Evolutionary conservation across 2,888 invertebrate genomes (phyloP).

Genomic region (Baronia brevicornis): DNA sequence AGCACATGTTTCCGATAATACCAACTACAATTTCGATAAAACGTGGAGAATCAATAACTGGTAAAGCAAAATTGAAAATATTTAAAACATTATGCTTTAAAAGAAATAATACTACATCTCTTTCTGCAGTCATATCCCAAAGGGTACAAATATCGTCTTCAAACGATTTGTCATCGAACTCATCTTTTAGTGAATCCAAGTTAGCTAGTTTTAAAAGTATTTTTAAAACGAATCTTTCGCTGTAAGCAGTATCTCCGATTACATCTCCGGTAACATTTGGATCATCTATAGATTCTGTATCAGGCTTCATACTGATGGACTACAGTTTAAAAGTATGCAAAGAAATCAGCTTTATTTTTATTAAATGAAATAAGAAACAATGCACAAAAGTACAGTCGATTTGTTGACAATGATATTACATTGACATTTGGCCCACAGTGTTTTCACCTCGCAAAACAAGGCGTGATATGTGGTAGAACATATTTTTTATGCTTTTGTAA

Average conservation of each 20-base stretch:
- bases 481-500: too few species aligned
- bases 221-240: slow-evolving; percentile 83
- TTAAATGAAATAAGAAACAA: neutral
- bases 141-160: slow-evolving; percentile 85
- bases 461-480: too few species aligned
- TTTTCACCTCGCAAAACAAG: too few species aligned
- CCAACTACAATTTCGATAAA: slow-evolving; percentile 88
- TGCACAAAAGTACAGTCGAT: neutral
- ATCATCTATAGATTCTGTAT: slow-evolving; percentile 25
- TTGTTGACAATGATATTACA: too few species aligned
- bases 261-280: slow-evolving; percentile 80
- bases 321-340: neutral
- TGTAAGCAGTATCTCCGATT: slow-evolving; percentile 87
- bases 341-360: neutral
- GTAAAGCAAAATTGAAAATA: slow-evolving; percentile 76
- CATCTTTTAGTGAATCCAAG: slow-evolving; percentile 61
- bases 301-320: slow-evolving; percentile 37
- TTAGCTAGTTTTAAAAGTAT: slow-evolving; percentile 79
- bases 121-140: slow-evolving; percentile 91
- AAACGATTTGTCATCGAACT: slow-evolving; percentile 75
- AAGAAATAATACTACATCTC: slow-evolving; percentile 83
- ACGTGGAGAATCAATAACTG: slow-evolving; percentile 76
- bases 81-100: slow-evolving; percentile 80
- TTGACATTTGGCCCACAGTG: too few species aligned
- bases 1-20: slow-evolving; percentile 89